Percentiles rank a stretch among this genome's conserved stretches.
Conservation (phyloP, 2,113 vertebrate genomes). For the Petaurus breviceps region DNA sequence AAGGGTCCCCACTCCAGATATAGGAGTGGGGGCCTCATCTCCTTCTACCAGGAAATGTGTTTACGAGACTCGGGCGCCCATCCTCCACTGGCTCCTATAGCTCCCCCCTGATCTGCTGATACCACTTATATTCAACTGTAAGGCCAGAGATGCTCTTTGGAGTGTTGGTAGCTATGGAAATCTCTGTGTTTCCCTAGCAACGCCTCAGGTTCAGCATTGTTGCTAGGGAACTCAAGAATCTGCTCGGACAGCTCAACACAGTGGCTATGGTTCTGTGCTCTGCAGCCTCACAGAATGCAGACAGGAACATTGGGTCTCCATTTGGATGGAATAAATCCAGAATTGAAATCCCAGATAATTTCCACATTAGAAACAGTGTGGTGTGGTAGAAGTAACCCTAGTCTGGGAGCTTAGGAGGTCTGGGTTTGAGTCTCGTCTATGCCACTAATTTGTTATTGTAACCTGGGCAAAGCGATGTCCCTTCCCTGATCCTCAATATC, state of each 20-base stretch:
- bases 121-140: slow-evolving; percentile 55
- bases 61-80: background rate
- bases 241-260: background rate
- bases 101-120: slow-evolving; percentile 55
- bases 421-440: background rate
- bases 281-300: background rate
- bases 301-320: background rate
- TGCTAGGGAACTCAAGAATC: slow-evolving; percentile 75
- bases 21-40: background rate
- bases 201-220: slow-evolving; percentile 59
- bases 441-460: background rate
- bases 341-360: background rate
- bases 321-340: background rate
- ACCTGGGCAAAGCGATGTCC: background rate
- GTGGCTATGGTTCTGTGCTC: background rate
- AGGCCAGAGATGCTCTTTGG: slow-evolving; percentile 50
- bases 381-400: background rate
- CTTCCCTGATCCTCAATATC: background rate
- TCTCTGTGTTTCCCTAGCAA: slow-evolving; percentile 78
- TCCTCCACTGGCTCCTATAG: background rate
- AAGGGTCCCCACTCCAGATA: background rate
- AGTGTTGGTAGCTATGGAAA: slow-evolving; percentile 75
- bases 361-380: background rate
- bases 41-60: background rate
- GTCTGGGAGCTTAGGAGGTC: slow-evolving; percentile 1